Evolutionary conservation across 2,113 vertebrate genomes (phyloP), one percentile per base, ranked within the genome.

Genomic region (Delphinus delphis): DNA sequence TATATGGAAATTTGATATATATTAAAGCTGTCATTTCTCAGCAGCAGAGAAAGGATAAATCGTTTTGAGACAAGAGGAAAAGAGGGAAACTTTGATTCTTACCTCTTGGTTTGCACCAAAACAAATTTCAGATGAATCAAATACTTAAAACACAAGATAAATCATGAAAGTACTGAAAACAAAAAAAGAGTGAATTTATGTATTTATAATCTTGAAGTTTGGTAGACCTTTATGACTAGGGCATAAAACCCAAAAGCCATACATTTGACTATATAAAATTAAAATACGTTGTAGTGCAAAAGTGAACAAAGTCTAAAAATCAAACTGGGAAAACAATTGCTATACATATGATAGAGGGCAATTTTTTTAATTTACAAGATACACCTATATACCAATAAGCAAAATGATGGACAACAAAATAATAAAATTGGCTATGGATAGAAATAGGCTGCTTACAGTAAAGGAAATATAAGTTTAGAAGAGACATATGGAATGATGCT

Each of bases 131-230:
- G 23, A 20, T 80, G 47, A 71, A 65, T 85, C 31, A 85, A 83
- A 84, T 63, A 62, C 26, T 88, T 95, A 89, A 96, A 71, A 71
- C 4, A 68, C 63, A 80, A 95, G 18, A 21, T 85, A 65, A 73
- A 53, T 92, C 23, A 88, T 82, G 5, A 84, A 92, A 44, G 23
- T 65, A 63, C 13, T 80, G 76, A 70, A 79, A 79, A 86, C 44
- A 47, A 60, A 76, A 92, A 20, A 63, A 20, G 17, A 55, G 14
- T 76, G 5, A 76, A 70, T 47, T 82, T 87, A 76, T 50, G 28
- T 76, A 76, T 81, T 65, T 91, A 71, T 62, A 92, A 50, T 50
- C 44, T 73, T 89, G 84, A 81, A 81, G 23, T 88, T 33, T 84
- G 25, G 3, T 77, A 65, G 36, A 88, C 9, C 5, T 92, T 92